Conservation (phyloP, 2,888 invertebrate genomes). For the Anthophora plumipes region DNA sequence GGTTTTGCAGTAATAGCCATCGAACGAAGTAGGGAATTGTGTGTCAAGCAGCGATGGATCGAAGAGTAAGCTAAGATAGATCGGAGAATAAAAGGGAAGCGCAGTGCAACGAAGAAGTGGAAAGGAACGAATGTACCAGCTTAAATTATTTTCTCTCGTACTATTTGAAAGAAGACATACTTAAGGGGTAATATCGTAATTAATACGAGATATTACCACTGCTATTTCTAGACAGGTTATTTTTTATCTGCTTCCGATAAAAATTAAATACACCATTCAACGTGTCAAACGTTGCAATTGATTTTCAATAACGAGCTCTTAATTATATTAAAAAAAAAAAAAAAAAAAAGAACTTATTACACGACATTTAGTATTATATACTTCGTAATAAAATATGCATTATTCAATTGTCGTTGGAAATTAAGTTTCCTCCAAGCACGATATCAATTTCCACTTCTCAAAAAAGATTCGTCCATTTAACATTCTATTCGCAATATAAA, state of each 20-base stretch:
- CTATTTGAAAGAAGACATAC: neutral
- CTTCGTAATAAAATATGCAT: too few species aligned
- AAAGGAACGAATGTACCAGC: conserved; percentile 6
- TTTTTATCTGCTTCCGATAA: too few species aligned
- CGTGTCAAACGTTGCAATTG: too few species aligned
- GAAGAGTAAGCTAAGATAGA: conserved; percentile 39
- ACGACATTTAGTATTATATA: too few species aligned
- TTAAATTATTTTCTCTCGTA: conserved; percentile 10
- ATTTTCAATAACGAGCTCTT: too few species aligned
- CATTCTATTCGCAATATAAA: neutral
- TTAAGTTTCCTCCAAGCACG: neutral
- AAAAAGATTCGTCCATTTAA: neutral
- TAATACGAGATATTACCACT: neutral
- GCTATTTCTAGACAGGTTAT: too few species aligned
- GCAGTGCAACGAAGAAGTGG: conserved; percentile 1
- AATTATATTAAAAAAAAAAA: too few species aligned
- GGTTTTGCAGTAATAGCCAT: conserved; percentile 72
- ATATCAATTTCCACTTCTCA: too few species aligned
- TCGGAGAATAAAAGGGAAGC: conserved; percentile 31
- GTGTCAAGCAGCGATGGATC: conserved; percentile 59
- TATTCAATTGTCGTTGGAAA: too few species aligned
- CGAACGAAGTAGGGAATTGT: conserved; percentile 55
- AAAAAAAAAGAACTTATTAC: too few species aligned
- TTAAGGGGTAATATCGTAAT: conserved; percentile 32
- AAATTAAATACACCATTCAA: too few species aligned